Base-by-base conservation (phyloP, 2,113 vertebrate species). In the Xenopus tropicalis region DNA sequence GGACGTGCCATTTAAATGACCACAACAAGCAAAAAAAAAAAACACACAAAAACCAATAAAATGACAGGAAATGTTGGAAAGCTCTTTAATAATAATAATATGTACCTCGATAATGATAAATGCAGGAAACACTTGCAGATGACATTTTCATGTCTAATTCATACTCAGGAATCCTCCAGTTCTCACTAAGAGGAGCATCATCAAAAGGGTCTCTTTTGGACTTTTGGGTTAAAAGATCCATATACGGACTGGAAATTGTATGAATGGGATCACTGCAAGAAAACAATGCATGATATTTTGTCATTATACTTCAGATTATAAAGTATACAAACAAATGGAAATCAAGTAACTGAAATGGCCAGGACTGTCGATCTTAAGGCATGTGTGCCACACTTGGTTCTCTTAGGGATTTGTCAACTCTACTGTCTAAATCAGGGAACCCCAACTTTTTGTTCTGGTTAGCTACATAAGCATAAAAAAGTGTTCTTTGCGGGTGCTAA, bases 71-170 rank as follows among this genome's bases (percentile, higher is more conserved):
- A 1, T 1, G 29, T 37, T 37, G 29, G 29, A 37, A 37, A 37
- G 29, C 10, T 5, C 29, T 4, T 5, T 37, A 37, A 37, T n/a
- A n/a, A 29, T 29, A 29, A 3, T 37, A 37, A 8, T 37, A 8
- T 43, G 52, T 81, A 89, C 86, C 85, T 86, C 80, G 48, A 81
- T 89, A 84, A 70, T 64, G 24, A 71, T 86, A 89, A 78, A 83
- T 84, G 72, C 89, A 90, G 66, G 82, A 85, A 77, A 88, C 84
- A 56, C 59, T 57, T 19, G 81, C 66, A 13, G 64, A 73, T 13
- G 87, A 89, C 83, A 90, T 88, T 66, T 65, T 79, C 58, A 42
- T 52, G 56, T 90, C 88, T 13, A 90, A 77, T 43, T 87, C 84
- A 74, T 78, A 72, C 52, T 91, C 86, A 0, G 57, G 57, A 5